phyloP scores from a whole-genome alignment of 1,140 invertebrate genomes.

The Drosophila repletoides region DNA sequence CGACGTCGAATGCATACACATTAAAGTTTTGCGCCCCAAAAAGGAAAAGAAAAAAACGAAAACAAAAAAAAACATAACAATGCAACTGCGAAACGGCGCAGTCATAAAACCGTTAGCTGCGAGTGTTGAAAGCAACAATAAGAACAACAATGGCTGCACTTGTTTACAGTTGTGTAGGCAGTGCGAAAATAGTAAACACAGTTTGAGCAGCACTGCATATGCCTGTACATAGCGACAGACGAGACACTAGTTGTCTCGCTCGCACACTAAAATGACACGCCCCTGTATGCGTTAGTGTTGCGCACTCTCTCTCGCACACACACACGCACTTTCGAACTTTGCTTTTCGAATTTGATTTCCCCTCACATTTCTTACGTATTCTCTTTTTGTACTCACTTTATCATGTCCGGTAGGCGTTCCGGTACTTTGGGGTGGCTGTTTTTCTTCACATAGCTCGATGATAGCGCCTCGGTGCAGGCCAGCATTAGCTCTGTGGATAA shows the following conservation, averaged over 20 bases:
- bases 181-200: neutral
- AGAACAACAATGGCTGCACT: slow-evolving; percentile 4
- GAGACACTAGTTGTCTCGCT: slow-evolving; percentile 19
- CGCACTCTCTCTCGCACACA: slow-evolving; percentile 4
- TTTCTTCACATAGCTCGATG: slow-evolving; percentile 76
- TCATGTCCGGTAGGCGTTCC: slow-evolving; percentile 82
- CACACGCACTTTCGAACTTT: slow-evolving; percentile 24
- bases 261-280: slow-evolving; percentile 40
- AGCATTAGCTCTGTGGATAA: slow-evolving; percentile 82
- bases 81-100: slow-evolving; percentile 37
- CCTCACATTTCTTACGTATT: slow-evolving; percentile 19
- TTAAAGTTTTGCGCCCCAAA: slow-evolving; percentile 17
- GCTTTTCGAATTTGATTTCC: slow-evolving; percentile 25
- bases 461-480: slow-evolving; percentile 80
- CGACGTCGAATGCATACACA: no score
- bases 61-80: slow-evolving; percentile 3
- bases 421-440: slow-evolving; percentile 79
- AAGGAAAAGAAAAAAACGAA: slow-evolving; percentile 4
- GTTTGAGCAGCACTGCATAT: neutral
- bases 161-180: slow-evolving; percentile 13
- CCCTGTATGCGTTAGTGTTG: slow-evolving; percentile 2
- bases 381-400: slow-evolving; percentile 77
- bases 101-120: slow-evolving; percentile 38
- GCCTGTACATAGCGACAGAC: neutral
- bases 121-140: slow-evolving; percentile 34